phyloP scores from a whole-genome alignment of 2,797 vertebrate genomes.

The Malacoraja senta region DNA sequence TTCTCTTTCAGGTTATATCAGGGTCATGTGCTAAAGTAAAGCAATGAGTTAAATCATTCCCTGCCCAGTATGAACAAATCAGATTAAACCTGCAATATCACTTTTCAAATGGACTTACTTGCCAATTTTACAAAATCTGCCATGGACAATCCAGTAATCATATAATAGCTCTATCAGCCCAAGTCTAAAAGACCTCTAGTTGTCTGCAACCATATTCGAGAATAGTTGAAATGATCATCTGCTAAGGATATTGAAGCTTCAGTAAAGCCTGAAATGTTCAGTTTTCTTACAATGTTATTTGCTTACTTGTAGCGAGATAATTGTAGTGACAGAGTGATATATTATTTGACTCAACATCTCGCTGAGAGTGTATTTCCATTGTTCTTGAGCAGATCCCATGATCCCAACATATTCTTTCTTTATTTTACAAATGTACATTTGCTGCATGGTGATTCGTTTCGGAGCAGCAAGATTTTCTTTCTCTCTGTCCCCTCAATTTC shows the following conservation, averaged over 20 bases:
- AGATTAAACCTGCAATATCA: conserved; percentile 16
- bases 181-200: conserved; percentile 23
- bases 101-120: conserved; percentile 20
- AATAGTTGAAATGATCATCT: not conserved
- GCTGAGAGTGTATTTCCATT: not conserved
- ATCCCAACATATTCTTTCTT: too few species aligned
- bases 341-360: not conserved
- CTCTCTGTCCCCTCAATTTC: not conserved
- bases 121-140: conserved; percentile 30
- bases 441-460: not conserved
- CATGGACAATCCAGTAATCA: conserved; percentile 3
- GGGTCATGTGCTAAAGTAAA: conserved; percentile 20
- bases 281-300: conserved; percentile 22
- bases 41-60: conserved; percentile 23
- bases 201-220: conserved; percentile 6
- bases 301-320: not conserved
- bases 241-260: not conserved
- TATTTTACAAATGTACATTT: not conserved
- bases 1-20: conserved; percentile 27
- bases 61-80: conserved; percentile 19
- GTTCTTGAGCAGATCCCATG: not conserved
- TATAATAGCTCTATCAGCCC: conserved; percentile 4
- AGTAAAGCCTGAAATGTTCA: not conserved
- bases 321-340: not conserved
- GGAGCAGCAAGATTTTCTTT: too few species aligned